Percentiles rank a stretch among this genome's conserved stretches.
These are phyloP conservation scores for Aphelinus certus DNA, from an alignment of 1,140 invertebrate genomes.

Conservation along the genomic window DNA sequence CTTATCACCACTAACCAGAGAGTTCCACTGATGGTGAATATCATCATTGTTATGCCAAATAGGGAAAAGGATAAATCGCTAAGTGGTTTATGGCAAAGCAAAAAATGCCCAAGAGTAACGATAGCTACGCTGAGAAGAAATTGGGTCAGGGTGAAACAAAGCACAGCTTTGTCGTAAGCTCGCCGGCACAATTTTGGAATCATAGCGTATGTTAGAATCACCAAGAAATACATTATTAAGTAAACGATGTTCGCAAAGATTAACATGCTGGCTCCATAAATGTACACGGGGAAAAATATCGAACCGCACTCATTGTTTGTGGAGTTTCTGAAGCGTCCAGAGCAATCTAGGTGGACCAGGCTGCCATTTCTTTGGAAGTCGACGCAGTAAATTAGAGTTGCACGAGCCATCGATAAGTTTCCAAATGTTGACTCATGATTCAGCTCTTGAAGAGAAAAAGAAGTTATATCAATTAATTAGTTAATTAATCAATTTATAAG, in stretches of 20 bases:
- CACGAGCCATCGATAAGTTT: not conserved
- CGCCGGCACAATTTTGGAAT: conserved; percentile 43
- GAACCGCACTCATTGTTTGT: conserved; percentile 44
- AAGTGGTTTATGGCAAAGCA: conserved; percentile 47
- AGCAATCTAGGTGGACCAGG: conserved; percentile 30
- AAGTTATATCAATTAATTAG: not conserved
- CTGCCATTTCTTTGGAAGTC: conserved; percentile 43
- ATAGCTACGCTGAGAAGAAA: conserved; percentile 42
- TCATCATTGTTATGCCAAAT: conserved; percentile 48
- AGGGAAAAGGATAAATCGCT: conserved; percentile 28
- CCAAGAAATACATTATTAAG: conserved; percentile 48
- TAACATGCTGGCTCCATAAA: conserved; percentile 52
- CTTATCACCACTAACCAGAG: conserved; percentile 54
- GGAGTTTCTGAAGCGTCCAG: conserved; percentile 4
- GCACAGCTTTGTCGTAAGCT: conserved; percentile 50
- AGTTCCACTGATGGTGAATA: conserved; percentile 45
- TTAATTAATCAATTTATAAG: not conserved
- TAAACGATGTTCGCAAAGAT: conserved; percentile 52
- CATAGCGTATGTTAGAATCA: conserved; percentile 48
- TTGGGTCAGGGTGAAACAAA: conserved; percentile 47
- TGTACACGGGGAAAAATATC: conserved; percentile 46
- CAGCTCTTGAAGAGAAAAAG: conserved; percentile 3
- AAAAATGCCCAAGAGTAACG: conserved; percentile 43
- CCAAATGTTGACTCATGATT: not conserved
- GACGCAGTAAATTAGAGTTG: conserved; percentile 10